Evolutionary conservation across 2,113 vertebrate species (phyloP), one percentile per base, ranked within the genome.

Genomic region (Octodon degus): DNA sequence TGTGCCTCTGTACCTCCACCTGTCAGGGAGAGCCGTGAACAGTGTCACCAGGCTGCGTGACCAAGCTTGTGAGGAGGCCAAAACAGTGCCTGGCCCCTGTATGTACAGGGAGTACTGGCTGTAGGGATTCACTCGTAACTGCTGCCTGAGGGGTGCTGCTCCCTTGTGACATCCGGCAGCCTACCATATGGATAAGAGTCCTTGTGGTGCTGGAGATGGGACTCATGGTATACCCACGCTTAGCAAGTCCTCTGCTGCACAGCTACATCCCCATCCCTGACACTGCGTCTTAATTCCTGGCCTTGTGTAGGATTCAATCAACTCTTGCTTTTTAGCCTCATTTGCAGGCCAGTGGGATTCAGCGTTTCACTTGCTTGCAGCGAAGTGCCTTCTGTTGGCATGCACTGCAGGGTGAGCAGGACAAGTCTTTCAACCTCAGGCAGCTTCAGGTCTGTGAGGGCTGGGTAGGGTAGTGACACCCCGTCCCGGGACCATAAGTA

Each of bases 111-210:
- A 22, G 60, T 16, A 5, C 58, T 20, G 19, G 43, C 22, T 2
- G 0, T 40, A 6, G 67, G 7, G 62, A 50, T 63, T 65, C 32
- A 32, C 13, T 14, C 0, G 0, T 1, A 2, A 37, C 40, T 43
- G 24, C 77, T 80, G 50, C 77, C 76, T 9, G 3, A 22, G 47
- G 58, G 14, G 43, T 3, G 67, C 20, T 27, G 32, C 25, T 62
- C 8, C 10, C 76, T 63, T 6, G 17, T 14, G 50, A 91, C n/a
- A 70, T 30, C 86, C 68, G 62, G 55, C 79, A 79, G 43, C 2
- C 62, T 67, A 53, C 16, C 30, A 2, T 11, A 53, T 50, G 17
- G 1, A 53, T 34, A 43, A 34, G 27, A 53, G 53, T 32, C 50
- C 27, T 80, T 47, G 5, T 76, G 22, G 81, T 9, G n/a, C 81